A percentile compares a stretch with the other conserved stretches of the same genome.
phyloP scores from a whole-genome alignment of 2,888 invertebrate species.

The Nemapogon koenigi region DNA sequence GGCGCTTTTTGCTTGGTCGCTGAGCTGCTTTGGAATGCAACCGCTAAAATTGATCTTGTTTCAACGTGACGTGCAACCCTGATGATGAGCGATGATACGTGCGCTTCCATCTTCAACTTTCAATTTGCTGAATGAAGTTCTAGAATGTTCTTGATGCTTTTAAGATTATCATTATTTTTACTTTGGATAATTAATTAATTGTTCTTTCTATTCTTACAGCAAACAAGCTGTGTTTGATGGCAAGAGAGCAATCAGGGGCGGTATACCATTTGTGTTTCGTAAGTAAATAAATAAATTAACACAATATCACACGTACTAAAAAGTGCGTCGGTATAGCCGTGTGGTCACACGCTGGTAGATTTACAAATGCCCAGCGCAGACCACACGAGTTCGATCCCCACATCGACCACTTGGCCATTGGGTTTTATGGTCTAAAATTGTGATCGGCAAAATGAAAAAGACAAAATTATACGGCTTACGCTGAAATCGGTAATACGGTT shows the following conservation, averaged over 20 bases:
- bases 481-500: no score
- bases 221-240: slow-evolving; percentile 96
- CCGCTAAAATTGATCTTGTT: slow-evolving; percentile 64
- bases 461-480: no score
- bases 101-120: not conserved
- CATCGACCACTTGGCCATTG: no score
- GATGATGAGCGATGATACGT: slow-evolving; percentile 25
- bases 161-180: not conserved
- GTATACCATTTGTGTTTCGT: slow-evolving; percentile 97
- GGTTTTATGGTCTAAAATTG: no score
- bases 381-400: no score
- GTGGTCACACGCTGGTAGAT: no score
- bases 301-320: not conserved
- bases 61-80: slow-evolving; percentile 53
- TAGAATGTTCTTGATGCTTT: not conserved
- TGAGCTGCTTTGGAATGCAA: slow-evolving; percentile 53
- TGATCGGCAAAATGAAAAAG: no score
- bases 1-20: slow-evolving; percentile 57
- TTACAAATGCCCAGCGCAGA: no score
- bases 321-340: no score
- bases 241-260: slow-evolving; percentile 94
- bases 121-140: no score
- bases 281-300: slow-evolving; percentile 57
- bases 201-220: slow-evolving; percentile 59
- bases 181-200: not conserved